Conservation (phyloP, 37 sponge, comb jelly and placozoan genomes). For the Oopsacas minuta region DNA sequence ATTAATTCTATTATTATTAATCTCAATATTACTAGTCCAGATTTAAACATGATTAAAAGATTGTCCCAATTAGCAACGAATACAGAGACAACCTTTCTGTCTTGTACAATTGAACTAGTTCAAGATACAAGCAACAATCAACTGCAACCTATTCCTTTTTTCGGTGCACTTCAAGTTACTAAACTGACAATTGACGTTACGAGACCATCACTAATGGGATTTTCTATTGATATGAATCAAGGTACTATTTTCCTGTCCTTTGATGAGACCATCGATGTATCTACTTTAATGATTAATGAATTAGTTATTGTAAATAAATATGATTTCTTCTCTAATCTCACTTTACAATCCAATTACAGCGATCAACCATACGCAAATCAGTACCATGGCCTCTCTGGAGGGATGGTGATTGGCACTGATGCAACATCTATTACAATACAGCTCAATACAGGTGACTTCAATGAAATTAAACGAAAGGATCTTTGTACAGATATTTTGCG, state of each 20-base stretch:
- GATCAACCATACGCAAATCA: not conserved
- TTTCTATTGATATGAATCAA: constrained; percentile 48
- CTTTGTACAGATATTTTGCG: constrained; percentile 37
- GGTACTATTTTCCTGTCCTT: constrained; percentile 51
- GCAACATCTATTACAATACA: constrained; percentile 29
- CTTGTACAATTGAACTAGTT: constrained; percentile 27
- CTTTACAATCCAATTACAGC: not conserved
- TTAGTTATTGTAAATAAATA: not conserved
- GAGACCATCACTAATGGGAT: constrained; percentile 24
- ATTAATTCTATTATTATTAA: constrained; percentile 38
- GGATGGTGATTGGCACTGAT: constrained; percentile 27
- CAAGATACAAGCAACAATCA: constrained; percentile 55
- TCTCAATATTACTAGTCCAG: constrained; percentile 30
- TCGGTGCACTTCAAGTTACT: constrained; percentile 23
- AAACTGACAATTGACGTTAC: constrained; percentile 32
- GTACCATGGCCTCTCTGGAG: constrained; percentile 44
- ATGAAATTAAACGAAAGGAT: constrained; percentile 43
- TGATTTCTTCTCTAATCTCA: not conserved
- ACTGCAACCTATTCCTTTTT: not conserved
- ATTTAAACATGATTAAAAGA: constrained; percentile 58
- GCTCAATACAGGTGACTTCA: constrained; percentile 57
- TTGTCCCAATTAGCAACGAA: constrained; percentile 36
- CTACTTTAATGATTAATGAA: constrained; percentile 21
- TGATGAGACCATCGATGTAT: constrained; percentile 55
- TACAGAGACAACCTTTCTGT: constrained; percentile 25